Percentiles rank a stretch among this genome's conserved stretches.
These are phyloP conservation scores for Lamellibrachia columna DNA, from an alignment of 2,888 invertebrate genomes.

Conservation along the genomic window DNA sequence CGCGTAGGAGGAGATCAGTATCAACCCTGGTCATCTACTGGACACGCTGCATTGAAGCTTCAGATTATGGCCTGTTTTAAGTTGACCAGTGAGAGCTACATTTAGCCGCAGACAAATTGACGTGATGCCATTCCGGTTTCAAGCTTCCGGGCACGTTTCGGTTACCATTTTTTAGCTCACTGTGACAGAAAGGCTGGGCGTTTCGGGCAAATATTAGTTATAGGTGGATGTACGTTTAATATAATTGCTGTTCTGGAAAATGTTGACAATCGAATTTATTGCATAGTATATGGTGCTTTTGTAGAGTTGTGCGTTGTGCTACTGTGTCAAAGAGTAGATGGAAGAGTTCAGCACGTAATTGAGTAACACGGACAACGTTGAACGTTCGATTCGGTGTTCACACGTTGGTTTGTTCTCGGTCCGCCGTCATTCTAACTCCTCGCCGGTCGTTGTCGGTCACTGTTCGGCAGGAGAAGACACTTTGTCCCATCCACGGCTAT, in stretches of 20 bases:
- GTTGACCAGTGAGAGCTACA: not conserved
- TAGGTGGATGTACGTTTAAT: too few relatives aligned
- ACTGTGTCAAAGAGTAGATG: too few relatives aligned
- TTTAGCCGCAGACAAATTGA: not conserved
- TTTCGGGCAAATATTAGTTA: too few relatives aligned
- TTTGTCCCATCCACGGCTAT: not conserved
- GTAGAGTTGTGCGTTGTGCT: too few relatives aligned
- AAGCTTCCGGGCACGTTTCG: not conserved
- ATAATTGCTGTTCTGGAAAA: too few relatives aligned
- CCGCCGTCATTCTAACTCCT: not conserved
- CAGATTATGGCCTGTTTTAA: not conserved
- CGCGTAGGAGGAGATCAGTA: not conserved
- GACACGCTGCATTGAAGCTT: not conserved
- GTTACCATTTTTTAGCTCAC: not conserved
- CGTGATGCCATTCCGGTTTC: not conserved
- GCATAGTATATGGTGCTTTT: too few relatives aligned
- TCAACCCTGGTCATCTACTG: not conserved
- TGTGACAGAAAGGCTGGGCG: not conserved
- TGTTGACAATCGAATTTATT: too few relatives aligned
- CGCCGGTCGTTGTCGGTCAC: not conserved
- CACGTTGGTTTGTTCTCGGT: not conserved
- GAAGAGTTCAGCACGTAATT: too few relatives aligned
- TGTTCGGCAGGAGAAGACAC: not conserved
- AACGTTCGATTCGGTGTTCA: not conserved
- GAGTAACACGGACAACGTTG: not conserved